Base-by-base conservation (phyloP, 2,888 invertebrate genomes). In the Chrysina gloriosa region DNA sequence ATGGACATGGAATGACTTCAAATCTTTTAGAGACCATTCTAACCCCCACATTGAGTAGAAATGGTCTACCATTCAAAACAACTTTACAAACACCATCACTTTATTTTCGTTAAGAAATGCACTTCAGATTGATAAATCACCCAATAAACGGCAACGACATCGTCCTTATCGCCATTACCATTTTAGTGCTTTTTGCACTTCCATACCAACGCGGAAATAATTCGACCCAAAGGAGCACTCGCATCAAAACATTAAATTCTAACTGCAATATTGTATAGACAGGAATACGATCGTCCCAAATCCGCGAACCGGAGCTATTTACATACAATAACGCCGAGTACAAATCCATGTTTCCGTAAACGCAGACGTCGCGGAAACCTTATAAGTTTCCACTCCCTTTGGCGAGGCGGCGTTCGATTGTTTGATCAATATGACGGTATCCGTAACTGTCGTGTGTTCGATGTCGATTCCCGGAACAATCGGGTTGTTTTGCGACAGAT, bases 281-380 rank as follows among this genome's bases (percentile, higher is more conserved):
- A 9, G 23, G 21, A 7, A 21, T 9, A 16, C 1, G 21, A 16
- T 19, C 5, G 21, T 47, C 21, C 21, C 21, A 3, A 6, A 7
- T 1, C 36, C 36, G 2, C 36, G 11, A 36, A 36, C 23, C 47
- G 2, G 19, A 48, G n/a, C 9, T 48, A 48, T 48, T 48, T 48
- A 48, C 48, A 48, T 48, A 23, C 48, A 48, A 48, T 48, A 25
- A 48, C 25, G 23, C 48, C n/a, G 48, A 25, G 21, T 48, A 48
- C 25, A 48, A 48, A 48, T 48, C 48, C 48, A 4, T 21, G 25
- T 25, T 11, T 23, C 23, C 25, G 25, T n/a, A 25, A 48, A 25
- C 48, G 48, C 25, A 48, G 48, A 48, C 48, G 25, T 25, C 25
- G 27, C 4, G 11, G 36, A 48, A 48, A 11, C 48, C 48, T 23